phyloP scores from a whole-genome alignment of 2,113 vertebrate species.

The Pygoscelis antarcticus region DNA sequence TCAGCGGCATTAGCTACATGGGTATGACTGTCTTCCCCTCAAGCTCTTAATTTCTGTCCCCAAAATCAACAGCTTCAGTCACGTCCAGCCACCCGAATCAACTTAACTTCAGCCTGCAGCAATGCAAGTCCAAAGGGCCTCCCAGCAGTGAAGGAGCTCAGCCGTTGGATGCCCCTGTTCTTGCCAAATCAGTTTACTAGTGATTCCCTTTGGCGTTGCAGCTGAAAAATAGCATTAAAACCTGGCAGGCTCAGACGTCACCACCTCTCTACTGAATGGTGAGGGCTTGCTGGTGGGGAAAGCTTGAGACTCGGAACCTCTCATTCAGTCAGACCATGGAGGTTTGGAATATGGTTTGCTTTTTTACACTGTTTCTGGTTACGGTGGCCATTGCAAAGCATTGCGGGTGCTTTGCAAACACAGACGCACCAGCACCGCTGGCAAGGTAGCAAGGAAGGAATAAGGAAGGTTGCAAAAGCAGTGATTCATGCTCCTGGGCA shows the following conservation, averaged over 20 bases:
- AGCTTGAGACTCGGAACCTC: not conserved
- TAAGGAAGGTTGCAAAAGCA: not conserved
- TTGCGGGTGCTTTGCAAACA: not conserved
- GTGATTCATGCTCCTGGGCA: fast-evolving
- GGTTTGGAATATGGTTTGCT: not conserved
- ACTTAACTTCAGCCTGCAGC: not conserved
- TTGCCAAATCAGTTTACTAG: not conserved
- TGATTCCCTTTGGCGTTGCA: not conserved
- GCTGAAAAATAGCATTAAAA: not conserved
- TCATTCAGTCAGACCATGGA: fast-evolving
- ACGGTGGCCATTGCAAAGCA: not conserved
- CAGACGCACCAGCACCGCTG: fast-evolving
- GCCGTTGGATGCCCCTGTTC: not conserved
- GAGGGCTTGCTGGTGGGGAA: not conserved
- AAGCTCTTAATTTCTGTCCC: not conserved
- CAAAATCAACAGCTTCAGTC: not conserved
- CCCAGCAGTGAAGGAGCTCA: not conserved
- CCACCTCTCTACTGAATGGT: fast-evolving
- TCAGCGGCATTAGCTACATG: fast-evolving
- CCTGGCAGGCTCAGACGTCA: not conserved
- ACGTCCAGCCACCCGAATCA: not conserved
- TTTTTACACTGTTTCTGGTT: not conserved
- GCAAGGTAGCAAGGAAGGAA: not conserved
- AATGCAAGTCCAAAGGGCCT: not conserved
- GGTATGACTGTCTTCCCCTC: not conserved